Evolutionary conservation across 2,797 vertebrate genomes (phyloP), one percentile per base, ranked within the genome.

Genomic region (Antennarius maculatus): DNA sequence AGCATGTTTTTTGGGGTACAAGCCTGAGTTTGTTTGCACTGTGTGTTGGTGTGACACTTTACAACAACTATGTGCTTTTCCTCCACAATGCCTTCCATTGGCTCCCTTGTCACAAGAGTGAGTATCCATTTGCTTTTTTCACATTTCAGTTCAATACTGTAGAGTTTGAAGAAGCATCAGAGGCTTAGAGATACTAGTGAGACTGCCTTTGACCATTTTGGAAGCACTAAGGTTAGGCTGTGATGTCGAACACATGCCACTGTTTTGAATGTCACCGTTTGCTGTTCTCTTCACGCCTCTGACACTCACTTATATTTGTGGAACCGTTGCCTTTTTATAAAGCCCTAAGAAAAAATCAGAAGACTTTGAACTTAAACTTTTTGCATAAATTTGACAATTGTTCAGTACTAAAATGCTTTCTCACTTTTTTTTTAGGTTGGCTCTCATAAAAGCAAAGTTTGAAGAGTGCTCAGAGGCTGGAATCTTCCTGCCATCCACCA

Each of bases 11-110:
- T 13, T 43, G 43, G 51, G 51, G 55, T 75, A 77, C 87, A 92
- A 91, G 91, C 93, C 92, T 88, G 81, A 69, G 75, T 81, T 74
- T 91, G 91, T 89, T 80, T 80, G 81, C 90, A 82, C 74, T 57
- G 73, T 77, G 77, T 83, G 76, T 81, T 71, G 89, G 62, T 94
- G 74, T 87, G 80, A 54, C 82, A 82, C 80, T 78, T 87, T 28
- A 49, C 47, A 94, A 93, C 93, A 94, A 93, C 93, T 94, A 92
- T 90, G 95, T 90, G 95, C 71, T 88, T 17, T 80, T 95, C 93
- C 92, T 92, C 91, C 94, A 93, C 95, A 95, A 95, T 96, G 95
- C 95, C 94, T 96, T 94, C 95, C 95, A 92, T 90, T 94, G 93
- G 93, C 92, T 89, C 92, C 87, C 79, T 80, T 86, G 81, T 89